Conservation (phyloP, 2,113 vertebrate genomes). For the Ailuropoda melanoleuca region DNA sequence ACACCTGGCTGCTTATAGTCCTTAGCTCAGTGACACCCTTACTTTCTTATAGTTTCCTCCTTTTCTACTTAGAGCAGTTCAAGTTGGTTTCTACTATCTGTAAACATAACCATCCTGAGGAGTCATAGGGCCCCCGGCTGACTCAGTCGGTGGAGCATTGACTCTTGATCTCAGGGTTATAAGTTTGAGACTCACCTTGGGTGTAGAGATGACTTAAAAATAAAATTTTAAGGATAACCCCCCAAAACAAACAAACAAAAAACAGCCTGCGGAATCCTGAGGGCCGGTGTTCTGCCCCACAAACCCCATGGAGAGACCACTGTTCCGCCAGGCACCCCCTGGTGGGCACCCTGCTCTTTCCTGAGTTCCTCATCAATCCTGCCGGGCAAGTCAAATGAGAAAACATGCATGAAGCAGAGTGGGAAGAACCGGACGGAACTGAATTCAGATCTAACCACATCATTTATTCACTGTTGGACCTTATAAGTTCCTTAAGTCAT, state of each 20-base stretch:
- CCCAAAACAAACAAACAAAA: not conserved
- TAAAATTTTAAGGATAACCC: not conserved
- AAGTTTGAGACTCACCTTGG: not conserved
- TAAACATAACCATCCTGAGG: not conserved
- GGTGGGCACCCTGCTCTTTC: not conserved
- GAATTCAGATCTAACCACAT: not conserved
- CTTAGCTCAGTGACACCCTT: not conserved
- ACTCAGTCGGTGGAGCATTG: not conserved
- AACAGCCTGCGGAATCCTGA: not conserved
- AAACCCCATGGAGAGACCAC: not conserved
- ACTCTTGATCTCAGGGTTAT: not conserved
- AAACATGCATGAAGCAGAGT: not conserved
- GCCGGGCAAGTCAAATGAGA: not conserved
- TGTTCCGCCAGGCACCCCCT: not conserved
- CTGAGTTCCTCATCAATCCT: not conserved
- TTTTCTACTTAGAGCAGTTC: not conserved
- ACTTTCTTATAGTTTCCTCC: not conserved
- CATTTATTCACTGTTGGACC: not conserved
- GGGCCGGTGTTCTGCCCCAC: not conserved
- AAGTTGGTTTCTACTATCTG: not conserved
- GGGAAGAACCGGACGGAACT: not conserved
- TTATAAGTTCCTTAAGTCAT: not conserved
- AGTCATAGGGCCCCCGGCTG: not conserved
- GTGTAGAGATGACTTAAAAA: not conserved
- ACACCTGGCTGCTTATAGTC: not conserved